phyloP scores from a whole-genome alignment of 2,888 invertebrate genomes.

The Mechanitis mazaeus region DNA sequence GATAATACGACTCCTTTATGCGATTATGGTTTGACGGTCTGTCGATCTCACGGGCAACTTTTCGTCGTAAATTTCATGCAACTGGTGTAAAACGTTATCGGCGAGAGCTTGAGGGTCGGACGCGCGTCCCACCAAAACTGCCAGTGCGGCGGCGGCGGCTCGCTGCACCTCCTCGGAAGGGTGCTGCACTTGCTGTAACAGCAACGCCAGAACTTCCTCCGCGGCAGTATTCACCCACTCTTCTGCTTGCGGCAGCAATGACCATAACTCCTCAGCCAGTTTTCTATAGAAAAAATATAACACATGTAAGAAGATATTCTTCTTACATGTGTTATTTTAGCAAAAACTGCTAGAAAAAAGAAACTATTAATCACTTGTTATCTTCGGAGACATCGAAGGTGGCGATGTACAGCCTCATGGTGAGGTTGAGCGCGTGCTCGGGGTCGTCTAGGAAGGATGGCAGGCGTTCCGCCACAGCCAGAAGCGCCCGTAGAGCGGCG shows the following conservation, averaged over 20 bases:
- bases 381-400: constrained; percentile 87
- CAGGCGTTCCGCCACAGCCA: constrained; percentile 84
- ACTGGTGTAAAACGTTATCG: constrained; percentile 73
- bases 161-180: constrained; percentile 88
- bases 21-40: not conserved
- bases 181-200: constrained; percentile 85
- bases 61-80: constrained; percentile 85
- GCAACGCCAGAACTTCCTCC: constrained; percentile 69
- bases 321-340: not conserved
- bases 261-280: constrained; percentile 57
- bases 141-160: constrained; percentile 88
- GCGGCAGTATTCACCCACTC: constrained; percentile 47
- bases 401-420: constrained; percentile 88
- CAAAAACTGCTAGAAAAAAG: not conserved
- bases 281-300: constrained; percentile 43
- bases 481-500: constrained; percentile 85
- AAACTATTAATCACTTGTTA: constrained; percentile 71
- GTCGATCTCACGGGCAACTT: constrained; percentile 78
- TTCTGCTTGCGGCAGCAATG: constrained; percentile 48
- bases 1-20: constrained; percentile 9
- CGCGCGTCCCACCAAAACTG: constrained; percentile 62
- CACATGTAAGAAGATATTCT: not conserved
- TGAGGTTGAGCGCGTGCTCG: constrained; percentile 77
- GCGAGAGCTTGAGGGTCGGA: constrained; percentile 42
- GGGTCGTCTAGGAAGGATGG: constrained; percentile 78